Conservation (phyloP, 2,797 vertebrate genomes). For the Ibycter americanus region DNA sequence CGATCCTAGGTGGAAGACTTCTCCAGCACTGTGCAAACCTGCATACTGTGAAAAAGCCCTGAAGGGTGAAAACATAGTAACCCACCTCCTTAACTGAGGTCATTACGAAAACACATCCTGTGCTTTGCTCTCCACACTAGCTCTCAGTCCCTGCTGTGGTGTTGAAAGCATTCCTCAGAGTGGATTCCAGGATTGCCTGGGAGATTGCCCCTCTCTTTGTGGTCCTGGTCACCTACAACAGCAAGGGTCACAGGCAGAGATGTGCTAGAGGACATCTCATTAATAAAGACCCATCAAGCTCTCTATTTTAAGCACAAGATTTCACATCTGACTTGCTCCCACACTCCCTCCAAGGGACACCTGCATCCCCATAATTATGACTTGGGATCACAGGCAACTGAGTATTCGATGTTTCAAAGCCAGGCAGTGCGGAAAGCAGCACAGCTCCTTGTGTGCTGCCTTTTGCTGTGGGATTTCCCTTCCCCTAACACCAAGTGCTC, state of each 20-base stretch:
- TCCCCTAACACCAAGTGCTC: neutral
- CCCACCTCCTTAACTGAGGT: neutral
- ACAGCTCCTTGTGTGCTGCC: neutral
- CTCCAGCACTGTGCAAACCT: neutral
- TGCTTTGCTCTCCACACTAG: neutral
- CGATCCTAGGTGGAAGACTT: neutral
- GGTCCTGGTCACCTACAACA: neutral
- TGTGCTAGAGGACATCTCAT: neutral
- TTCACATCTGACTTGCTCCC: neutral
- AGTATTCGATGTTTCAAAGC: neutral
- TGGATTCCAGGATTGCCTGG: neutral
- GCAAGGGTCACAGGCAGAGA: neutral
- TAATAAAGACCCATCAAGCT: neutral
- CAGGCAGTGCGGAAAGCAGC: neutral
- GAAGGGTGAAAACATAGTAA: neutral
- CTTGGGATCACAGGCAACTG: accelerated
- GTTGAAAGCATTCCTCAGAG: neutral
- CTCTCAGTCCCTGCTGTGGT: neutral
- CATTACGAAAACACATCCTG: neutral
- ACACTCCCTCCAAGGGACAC: neutral
- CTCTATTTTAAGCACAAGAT: neutral
- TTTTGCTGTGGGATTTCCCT: neutral
- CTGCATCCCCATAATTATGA: neutral
- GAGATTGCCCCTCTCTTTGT: neutral
- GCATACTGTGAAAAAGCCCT: neutral